A percentile compares a stretch with the other conserved stretches of the same genome.
phyloP scores from a whole-genome alignment of 2,113 vertebrate species.

The Leuciscus idus region DNA sequence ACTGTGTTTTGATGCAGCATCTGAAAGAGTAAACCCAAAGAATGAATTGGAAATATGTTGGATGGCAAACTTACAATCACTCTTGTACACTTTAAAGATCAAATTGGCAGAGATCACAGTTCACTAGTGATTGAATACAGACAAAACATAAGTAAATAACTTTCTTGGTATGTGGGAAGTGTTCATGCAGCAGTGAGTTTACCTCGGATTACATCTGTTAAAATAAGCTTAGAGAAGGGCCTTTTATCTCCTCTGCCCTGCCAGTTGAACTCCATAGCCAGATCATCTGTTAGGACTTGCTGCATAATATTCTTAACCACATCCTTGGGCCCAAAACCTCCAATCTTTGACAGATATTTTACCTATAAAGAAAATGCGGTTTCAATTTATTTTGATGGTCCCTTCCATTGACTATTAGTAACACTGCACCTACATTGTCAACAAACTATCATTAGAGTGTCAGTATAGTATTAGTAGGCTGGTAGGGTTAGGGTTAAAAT shows the following conservation, averaged over 20 bases:
- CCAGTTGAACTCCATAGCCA: slow-evolving; percentile 28
- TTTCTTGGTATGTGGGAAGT: background rate
- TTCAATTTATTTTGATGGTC: too few relatives aligned
- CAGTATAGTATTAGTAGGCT: too few relatives aligned
- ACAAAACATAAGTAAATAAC: background rate
- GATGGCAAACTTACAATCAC: background rate
- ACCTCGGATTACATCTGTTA: slow-evolving; percentile 29
- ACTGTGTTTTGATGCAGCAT: background rate
- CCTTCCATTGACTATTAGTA: too few relatives aligned
- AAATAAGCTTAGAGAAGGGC: background rate
- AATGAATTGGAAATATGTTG: background rate
- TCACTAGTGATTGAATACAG: background rate
- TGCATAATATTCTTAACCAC: slow-evolving; percentile 18
- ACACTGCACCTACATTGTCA: too few relatives aligned
- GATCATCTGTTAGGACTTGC: background rate
- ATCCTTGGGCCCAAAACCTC: background rate
- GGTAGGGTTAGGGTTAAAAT: too few relatives aligned
- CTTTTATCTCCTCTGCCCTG: background rate
- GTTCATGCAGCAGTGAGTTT: background rate
- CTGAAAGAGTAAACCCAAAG: background rate
- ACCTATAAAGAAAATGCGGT: background rate
- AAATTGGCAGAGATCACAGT: background rate
- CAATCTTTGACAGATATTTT: background rate
- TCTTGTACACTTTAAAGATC: background rate
- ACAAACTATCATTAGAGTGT: too few relatives aligned